Base-by-base conservation (phyloP, 2,888 invertebrate genomes). In the Lepidocyrtoides sp. region DNA sequence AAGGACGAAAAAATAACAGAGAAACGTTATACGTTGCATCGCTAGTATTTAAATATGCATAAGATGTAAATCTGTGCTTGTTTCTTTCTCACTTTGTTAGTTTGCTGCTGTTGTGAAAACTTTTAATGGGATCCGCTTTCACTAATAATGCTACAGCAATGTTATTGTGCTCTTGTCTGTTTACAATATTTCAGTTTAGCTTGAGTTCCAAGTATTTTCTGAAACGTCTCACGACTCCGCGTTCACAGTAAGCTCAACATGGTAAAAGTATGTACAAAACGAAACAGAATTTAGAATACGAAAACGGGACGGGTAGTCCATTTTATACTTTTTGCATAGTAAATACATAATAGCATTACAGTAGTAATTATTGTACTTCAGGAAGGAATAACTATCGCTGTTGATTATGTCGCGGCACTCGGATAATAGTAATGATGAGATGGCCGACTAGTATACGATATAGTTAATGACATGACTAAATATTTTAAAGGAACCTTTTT, bases 381-480 rank as follows among this genome's bases (percentile, higher is more conserved):
- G n/a, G 51, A 51, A 51, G 14, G 7, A 51, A 2, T 51, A 51
- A 5, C 51, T 3, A 51, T 8, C 51, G 14, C 51, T 5, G 51
- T 8, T 5, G 10, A 4, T 51, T 8, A 14, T 14, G n/a, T 51
- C 14, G 51, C 51, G 23, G 20, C 4, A 20, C 2, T 57, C 20
- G 57, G 20, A 36, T 69, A 7, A 36, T 36, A n/a, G n/a, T n/a
- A n/a, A n/a, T n/a, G 63, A 36, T 36, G 36, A n/a, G 17, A 14
- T 5, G 69, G 5, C 17, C 36, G 8, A 41, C 12, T 32, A 3
- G n/a, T 26, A 51, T 44, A 57, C 63, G 26, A 20, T 63, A 44
- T 82, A 82, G 63, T 82, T 82, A 63, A 63, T 82, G 82, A 32
- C 69, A 69, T 41, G 41, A 8, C 82, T 63, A 82, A 82, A 82